phyloP scores from a whole-genome alignment of 2,888 invertebrate genomes.

The Oasisia sp. region DNA sequence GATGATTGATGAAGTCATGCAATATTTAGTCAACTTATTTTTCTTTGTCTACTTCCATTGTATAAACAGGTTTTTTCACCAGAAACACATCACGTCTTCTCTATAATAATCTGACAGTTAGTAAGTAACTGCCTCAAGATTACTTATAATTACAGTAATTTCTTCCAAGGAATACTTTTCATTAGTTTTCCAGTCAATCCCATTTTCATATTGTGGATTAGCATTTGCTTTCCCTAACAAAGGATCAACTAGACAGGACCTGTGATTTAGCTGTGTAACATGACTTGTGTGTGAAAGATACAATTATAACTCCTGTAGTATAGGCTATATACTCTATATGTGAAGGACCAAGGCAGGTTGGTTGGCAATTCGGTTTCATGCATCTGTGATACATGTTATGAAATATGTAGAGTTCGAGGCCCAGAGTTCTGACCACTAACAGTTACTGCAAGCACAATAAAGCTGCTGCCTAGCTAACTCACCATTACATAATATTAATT shows the following conservation, averaged over 20 bases:
- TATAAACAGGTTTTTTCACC: background rate
- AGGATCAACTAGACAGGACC: background rate
- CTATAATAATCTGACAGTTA: background rate
- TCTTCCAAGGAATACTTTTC: background rate
- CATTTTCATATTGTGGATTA: background rate
- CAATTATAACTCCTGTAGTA: no score
- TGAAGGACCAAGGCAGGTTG: no score
- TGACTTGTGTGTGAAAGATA: no score
- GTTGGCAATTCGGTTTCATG: background rate
- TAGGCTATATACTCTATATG: no score
- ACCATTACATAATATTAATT: background rate
- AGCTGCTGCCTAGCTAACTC: background rate
- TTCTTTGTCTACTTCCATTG: background rate
- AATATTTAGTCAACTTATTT: background rate
- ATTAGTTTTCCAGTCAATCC: background rate
- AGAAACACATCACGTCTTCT: background rate
- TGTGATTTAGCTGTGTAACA: background rate
- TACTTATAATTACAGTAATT: background rate
- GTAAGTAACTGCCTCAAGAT: background rate
- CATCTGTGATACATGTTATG: background rate
- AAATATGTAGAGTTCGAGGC: background rate
- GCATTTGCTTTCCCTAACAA: background rate
- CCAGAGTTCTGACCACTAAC: background rate
- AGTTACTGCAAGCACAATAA: background rate
- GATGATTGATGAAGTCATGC: background rate